A percentile compares a stretch with the other conserved stretches of the same genome.
Evolutionary conservation across 2,113 vertebrate genomes (phyloP).

Genomic region (Synchiropus splendidus): DNA sequence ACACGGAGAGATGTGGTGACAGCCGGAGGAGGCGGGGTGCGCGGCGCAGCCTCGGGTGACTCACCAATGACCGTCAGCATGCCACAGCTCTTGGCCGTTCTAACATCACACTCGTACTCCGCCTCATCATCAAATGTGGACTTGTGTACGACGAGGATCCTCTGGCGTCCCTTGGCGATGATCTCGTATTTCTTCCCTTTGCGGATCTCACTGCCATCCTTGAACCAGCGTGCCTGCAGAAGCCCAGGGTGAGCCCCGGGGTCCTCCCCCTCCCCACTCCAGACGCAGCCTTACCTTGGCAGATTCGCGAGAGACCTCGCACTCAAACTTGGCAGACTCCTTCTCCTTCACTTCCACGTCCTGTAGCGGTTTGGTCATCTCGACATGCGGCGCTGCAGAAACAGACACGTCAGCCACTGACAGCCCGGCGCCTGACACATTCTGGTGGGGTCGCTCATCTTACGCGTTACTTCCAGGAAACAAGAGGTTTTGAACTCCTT

Average conservation of each 20-base stretch:
- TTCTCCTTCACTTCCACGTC: conserved; percentile 94
- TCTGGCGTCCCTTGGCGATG: conserved; percentile 80
- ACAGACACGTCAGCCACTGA: not conserved
- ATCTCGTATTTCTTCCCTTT: conserved; percentile 98
- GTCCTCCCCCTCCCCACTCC: too few species aligned
- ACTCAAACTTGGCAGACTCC: conserved; percentile 87
- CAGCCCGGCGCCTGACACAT: not conserved
- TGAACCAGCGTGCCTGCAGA: conserved; percentile 87
- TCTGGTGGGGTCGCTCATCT: conserved; percentile 48
- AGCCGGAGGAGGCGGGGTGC: too few species aligned
- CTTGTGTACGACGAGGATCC: conserved; percentile 83
- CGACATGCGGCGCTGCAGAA: conserved; percentile 79
- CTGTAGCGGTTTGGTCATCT: conserved; percentile 85
- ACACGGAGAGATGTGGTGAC: not conserved
- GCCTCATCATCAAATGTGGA: conserved; percentile 90
- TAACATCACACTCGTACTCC: conserved; percentile 94
- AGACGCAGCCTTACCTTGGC: conserved; percentile 71
- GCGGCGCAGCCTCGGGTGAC: too few species aligned
- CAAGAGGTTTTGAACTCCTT: conserved; percentile 94
- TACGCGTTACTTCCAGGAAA: conserved; percentile 94
- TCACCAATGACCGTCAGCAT: conserved; percentile 92
- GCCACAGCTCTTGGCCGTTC: conserved; percentile 80
- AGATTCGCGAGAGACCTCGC: conserved; percentile 89
- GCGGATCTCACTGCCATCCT: conserved; percentile 88
- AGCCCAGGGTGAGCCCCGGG: conserved; percentile 2